Evolutionary conservation across 2,113 vertebrate genomes (phyloP).

Genomic region (Setophaga coronata): DNA sequence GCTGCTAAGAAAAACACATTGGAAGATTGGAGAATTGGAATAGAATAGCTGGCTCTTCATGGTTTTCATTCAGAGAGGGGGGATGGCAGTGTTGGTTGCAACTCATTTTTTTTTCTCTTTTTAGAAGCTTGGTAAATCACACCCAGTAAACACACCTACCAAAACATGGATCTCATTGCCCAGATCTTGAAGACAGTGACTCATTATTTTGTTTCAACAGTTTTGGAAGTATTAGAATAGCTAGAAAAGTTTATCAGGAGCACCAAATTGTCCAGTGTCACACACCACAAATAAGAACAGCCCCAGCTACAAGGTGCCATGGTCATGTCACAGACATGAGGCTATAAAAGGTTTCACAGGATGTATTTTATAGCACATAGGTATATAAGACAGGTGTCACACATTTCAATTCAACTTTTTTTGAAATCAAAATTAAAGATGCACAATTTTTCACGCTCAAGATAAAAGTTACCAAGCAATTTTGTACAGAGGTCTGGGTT

Average conservation of each 20-base stretch:
- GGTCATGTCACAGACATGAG: not conserved
- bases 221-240: not conserved
- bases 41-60: not conserved
- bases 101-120: not conserved
- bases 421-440: not conserved
- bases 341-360: not conserved
- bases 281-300: not conserved
- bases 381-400: fast-evolving
- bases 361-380: not conserved
- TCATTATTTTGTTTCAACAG: not conserved
- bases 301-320: not conserved
- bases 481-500: not conserved
- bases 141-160: not conserved
- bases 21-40: not conserved
- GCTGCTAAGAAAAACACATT: not conserved
- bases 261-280: not conserved
- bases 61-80: not conserved
- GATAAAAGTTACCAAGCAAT: not conserved
- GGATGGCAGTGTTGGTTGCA: not conserved
- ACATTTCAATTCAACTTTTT: not conserved
- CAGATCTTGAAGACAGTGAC: not conserved
- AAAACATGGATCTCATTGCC: not conserved
- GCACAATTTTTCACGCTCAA: not conserved
- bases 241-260: not conserved
- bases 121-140: not conserved